Evolutionary conservation across 2,888 invertebrate species (phyloP).

Genomic region (Gonocerus acuteangulatus): DNA sequence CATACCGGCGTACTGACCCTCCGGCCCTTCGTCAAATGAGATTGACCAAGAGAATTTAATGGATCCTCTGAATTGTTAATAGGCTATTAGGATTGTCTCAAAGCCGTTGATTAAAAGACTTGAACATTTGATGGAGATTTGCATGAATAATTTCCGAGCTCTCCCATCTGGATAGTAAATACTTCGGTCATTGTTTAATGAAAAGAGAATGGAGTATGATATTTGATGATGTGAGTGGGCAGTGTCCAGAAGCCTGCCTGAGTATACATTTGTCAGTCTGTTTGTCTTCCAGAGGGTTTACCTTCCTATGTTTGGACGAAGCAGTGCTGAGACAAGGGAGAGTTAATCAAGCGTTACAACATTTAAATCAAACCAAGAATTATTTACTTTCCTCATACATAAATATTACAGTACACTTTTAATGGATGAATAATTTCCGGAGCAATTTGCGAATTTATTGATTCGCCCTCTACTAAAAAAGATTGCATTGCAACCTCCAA

Average conservation of each 20-base stretch:
- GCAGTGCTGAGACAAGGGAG: too few relatives aligned
- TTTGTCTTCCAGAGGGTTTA: too few relatives aligned
- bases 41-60: constrained; percentile 26
- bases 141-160: constrained; percentile 15
- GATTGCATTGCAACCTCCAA: too few relatives aligned
- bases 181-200: background rate
- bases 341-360: too few relatives aligned
- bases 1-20: background rate
- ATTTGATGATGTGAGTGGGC: background rate
- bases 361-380: too few relatives aligned
- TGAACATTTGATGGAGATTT: background rate
- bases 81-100: constrained; percentile 22
- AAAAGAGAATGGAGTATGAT: background rate
- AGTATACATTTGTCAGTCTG: background rate
- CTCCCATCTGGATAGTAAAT: background rate
- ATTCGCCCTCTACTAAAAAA: too few relatives aligned
- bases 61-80: constrained; percentile 21
- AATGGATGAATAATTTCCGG: too few relatives aligned
- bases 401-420: too few relatives aligned
- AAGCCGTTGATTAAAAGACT: constrained; percentile 24
- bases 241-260: background rate
- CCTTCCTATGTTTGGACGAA: too few relatives aligned
- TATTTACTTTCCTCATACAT: too few relatives aligned
- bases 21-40: constrained; percentile 8
- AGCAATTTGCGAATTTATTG: too few relatives aligned